Evolutionary conservation across 2,888 invertebrate genomes (phyloP), one percentile per base, ranked within the genome.

Genomic region (Salticus scenicus): DNA sequence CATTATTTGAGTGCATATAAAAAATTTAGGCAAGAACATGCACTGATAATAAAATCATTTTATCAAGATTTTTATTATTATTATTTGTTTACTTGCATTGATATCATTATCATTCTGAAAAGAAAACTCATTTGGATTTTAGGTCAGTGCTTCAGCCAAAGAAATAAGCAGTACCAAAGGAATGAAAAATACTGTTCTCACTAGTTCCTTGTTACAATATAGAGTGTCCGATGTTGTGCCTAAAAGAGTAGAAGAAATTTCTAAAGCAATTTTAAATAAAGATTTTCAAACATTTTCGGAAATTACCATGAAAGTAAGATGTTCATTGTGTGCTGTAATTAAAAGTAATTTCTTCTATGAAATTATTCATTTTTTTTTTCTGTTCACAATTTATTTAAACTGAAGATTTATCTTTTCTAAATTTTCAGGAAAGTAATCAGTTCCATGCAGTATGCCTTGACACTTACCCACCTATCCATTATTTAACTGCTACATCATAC

Each of bases 381-480:
- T 70, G 12, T 33, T 64, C 31, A 51, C 66, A n/a, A 30, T 24
- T 7, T 20, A 47, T 31, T 37, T n/a, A 41, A 51, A 12, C 10
- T 57, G 7, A 0, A 42, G 0, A 12, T 17, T 42, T 20, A 33
- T 20, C 12, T 24, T 17, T 24, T 42, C 31, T 33, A 5, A 67
- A 4, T 51, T 74, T 89, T 88, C 88, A 91, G 91, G 99, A 99
- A 90, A 98, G 98, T 87, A 99, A 99, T 93, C 97, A 98, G 91
- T 95, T 99, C 90, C 99, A 99, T 93, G 97, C 98, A 0, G 93
- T 97, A 31, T 97, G 97, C 90, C 92, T 97, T 87, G 99, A 99
- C 91, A 96, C 98, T 0, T 97, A 94, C 92, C 99, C 99, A 27
- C 98, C 99, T 0, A 95, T 96, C 91, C 93, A 94, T 17, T 99